Evolutionary conservation across 2,888 invertebrate genomes (phyloP), one percentile per base, ranked within the genome.

Genomic region (Cenopis cana): DNA sequence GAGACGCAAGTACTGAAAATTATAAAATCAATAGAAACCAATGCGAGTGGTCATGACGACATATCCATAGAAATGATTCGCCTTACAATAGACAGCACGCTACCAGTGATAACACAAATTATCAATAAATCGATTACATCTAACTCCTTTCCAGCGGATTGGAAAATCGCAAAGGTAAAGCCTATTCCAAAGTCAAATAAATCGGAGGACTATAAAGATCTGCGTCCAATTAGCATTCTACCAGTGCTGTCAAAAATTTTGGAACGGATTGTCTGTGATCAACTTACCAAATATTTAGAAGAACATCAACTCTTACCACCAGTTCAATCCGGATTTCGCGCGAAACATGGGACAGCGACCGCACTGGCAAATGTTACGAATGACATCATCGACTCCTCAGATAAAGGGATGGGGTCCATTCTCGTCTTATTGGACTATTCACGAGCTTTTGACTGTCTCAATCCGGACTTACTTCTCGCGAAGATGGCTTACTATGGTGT

Each of bases 161-260:
- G 75, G 75, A 75, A 74, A 46, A 57, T 55, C 17, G 72, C 74
- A 1, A 24, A 57, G 1, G 70, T 75, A 11, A 74, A 36, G 29
- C 75, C 75, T 8, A 72, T 74, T 20, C 74, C 75, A 6, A 75
- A 75, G 36, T 69, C 62, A 6, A 41, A 55, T 18, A 29, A 52
- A 54, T 33, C 72, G 8, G 72, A 73, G 11, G 64, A 70, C n/a
- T 52, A 69, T n/a, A 74, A 74, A 24, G 75, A 75, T 54, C 17
- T 74, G 61, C 71, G 61, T 12, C 61, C 61, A 5, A 61, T 61
- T 0, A 61, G 61, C 20, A 33, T 61, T 11, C 50, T 61, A 3
- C 61, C 61, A 5, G 50, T 61, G 8, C 61, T 61, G 12, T 61
- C 61, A 5, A 61, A 61, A 33, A n/a, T 49, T 12, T 33, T 33